Percentiles rank a stretch among this genome's conserved stretches.
Conservation (phyloP, 2,888 invertebrate species). For the Melanotus villosus region DNA sequence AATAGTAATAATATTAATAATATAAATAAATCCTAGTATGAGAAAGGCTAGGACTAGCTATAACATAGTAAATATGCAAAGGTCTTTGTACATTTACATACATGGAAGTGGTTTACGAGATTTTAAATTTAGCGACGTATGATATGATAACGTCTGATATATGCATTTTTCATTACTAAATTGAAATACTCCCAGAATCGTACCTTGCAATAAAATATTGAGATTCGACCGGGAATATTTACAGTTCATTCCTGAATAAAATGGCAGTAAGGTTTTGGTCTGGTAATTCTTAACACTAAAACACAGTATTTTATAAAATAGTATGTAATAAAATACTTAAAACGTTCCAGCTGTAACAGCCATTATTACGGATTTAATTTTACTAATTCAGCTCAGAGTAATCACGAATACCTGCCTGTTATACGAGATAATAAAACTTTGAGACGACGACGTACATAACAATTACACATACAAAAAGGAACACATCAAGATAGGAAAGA, state of each 20-base stretch:
- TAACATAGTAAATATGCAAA: constrained; percentile 65
- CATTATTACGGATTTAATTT: constrained; percentile 12
- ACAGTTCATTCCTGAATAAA: constrained; percentile 34
- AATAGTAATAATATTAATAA: constrained; percentile 51
- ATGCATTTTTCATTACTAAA: constrained; percentile 15
- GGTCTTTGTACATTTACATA: constrained; percentile 65
- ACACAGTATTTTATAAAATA: constrained; percentile 41
- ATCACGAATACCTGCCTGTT: constrained; percentile 34
- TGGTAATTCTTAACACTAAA: constrained; percentile 45
- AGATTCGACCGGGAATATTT: not conserved
- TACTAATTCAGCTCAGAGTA: constrained; percentile 24
- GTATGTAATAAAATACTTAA: constrained; percentile 46
- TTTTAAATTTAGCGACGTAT: constrained; percentile 42
- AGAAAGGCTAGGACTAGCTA: constrained; percentile 65
- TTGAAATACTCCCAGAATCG: not conserved
- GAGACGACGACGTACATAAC: not conserved
- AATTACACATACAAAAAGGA: constrained; percentile 44
- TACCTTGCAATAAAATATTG: not conserved
- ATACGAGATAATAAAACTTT: constrained; percentile 8
- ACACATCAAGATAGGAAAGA: constrained; percentile 40
- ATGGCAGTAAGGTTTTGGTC: constrained; percentile 50
- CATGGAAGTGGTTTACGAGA: constrained; percentile 62
- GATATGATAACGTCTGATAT: constrained; percentile 45
- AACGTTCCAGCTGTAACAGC: constrained; percentile 26
- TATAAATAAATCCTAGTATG: constrained; percentile 66